phyloP scores from a whole-genome alignment of 2,113 vertebrate genomes.

The Corydoras sp. region DNA sequence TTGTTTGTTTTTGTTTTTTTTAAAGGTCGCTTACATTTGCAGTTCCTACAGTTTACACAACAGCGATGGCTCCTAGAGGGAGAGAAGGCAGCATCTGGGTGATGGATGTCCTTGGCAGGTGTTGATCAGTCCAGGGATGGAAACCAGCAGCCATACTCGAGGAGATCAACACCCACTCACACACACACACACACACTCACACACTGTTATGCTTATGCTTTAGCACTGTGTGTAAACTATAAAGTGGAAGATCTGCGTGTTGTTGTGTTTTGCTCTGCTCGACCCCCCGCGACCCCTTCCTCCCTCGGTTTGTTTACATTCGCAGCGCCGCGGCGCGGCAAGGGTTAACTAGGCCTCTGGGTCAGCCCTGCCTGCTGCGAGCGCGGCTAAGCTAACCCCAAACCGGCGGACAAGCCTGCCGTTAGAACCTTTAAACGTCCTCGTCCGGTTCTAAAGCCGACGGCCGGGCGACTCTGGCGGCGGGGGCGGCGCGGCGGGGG shows the following conservation, averaged over 20 bases:
- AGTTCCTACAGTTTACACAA: constrained; percentile 23
- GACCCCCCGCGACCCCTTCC: constrained; percentile 59
- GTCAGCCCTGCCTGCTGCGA: constrained; percentile 55
- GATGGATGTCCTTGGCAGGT: constrained; percentile 41
- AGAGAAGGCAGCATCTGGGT: constrained; percentile 47
- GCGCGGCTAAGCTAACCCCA: constrained; percentile 48
- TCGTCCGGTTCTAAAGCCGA: no score
- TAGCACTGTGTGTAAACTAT: no score
- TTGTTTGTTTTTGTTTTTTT: not conserved
- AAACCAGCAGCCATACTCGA: constrained; percentile 41
- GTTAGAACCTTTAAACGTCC: not conserved
- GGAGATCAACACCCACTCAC: constrained; percentile 35
- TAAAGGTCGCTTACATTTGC: constrained; percentile 43
- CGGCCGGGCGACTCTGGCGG: no score
- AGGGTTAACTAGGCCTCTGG: constrained; percentile 66
- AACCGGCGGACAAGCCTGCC: not conserved
- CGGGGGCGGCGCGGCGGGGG: no score
- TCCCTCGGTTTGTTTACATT: constrained; percentile 72
- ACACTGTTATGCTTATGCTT: no score
- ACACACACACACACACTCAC: no score
- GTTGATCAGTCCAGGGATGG: constrained; percentile 46
- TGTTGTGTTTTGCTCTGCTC: constrained; percentile 58
- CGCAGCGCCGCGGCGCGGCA: constrained; percentile 48
- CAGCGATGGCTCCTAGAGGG: constrained; percentile 2
- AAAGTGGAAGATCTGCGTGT: constrained; percentile 35